Evolutionary conservation across 2,797 vertebrate genomes (phyloP).

Genomic region (Pipistrellus pygmaeus): DNA sequence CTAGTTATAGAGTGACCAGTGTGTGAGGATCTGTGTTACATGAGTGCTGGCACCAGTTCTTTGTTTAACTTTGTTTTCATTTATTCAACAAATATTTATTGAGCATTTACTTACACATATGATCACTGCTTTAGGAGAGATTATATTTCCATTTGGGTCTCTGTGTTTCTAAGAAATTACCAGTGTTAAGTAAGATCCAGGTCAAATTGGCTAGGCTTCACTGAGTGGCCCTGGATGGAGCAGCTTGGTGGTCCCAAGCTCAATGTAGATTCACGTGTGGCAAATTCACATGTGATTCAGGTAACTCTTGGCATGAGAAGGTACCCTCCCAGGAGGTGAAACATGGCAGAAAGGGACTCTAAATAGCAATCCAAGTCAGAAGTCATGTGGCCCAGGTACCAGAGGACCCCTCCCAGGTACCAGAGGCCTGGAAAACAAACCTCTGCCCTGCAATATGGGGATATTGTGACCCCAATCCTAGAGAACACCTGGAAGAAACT

Average conservation of each 20-base stretch:
- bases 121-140: neutral
- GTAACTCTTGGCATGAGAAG: neutral
- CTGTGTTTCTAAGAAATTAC: neutral
- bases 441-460: neutral
- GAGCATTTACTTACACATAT: neutral
- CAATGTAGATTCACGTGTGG: neutral
- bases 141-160: neutral
- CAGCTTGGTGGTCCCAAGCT: neutral
- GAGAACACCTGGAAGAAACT: neutral
- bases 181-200: neutral
- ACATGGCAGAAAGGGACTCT: neutral
- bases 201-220: neutral
- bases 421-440: neutral
- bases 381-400: neutral
- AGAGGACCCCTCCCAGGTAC: neutral
- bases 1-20: neutral
- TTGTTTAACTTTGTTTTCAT: constrained; percentile 59
- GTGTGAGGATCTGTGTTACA: neutral
- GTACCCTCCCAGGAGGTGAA: neutral
- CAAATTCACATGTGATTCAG: neutral
- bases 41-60: neutral
- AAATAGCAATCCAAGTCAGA: neutral
- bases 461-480: neutral
- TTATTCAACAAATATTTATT: constrained; percentile 27
- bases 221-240: neutral